Conservation (phyloP, 1,140 invertebrate genomes). For the Drosophila seguyi region DNA sequence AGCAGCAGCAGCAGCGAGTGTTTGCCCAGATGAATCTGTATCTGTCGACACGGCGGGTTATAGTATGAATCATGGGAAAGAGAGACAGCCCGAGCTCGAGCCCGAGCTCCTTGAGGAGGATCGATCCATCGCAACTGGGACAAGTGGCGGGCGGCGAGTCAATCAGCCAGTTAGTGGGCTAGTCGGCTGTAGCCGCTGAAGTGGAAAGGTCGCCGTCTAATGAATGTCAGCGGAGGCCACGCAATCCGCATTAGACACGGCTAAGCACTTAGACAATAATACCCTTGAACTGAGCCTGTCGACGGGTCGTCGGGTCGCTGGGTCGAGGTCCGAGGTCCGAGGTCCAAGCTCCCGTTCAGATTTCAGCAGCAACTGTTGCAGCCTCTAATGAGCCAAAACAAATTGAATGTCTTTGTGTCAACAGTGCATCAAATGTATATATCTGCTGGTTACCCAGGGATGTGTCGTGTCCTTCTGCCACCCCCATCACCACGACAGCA, state of each 20-base stretch:
- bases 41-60: constrained; percentile 22
- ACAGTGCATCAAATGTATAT: constrained; percentile 72
- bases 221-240: constrained; percentile 69
- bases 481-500: neutral
- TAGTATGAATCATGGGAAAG: constrained; percentile 14
- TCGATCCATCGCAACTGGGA: constrained; percentile 34
- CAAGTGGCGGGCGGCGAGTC: constrained; percentile 41
- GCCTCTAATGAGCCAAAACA: constrained; percentile 77
- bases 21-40: constrained; percentile 32
- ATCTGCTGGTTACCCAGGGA: constrained; percentile 49
- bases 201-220: constrained; percentile 62
- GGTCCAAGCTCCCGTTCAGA: constrained; percentile 22
- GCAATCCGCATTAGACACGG: constrained; percentile 77
- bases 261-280: constrained; percentile 71
- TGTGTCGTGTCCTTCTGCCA: constrained; percentile 11
- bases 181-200: constrained; percentile 29
- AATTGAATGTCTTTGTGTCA: constrained; percentile 76
- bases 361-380: constrained; percentile 46
- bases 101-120: constrained; percentile 14
- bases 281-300: constrained; percentile 49
- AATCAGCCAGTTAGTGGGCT: constrained; percentile 40
- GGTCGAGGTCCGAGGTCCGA: constrained; percentile 30
- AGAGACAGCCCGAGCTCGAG: neutral
- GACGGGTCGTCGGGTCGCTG: constrained; percentile 39
- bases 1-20: constrained; percentile 11